These are phyloP conservation scores for Poecile montanus DNA, from an alignment of 2,797 vertebrate species.

Conservation along the genomic window DNA sequence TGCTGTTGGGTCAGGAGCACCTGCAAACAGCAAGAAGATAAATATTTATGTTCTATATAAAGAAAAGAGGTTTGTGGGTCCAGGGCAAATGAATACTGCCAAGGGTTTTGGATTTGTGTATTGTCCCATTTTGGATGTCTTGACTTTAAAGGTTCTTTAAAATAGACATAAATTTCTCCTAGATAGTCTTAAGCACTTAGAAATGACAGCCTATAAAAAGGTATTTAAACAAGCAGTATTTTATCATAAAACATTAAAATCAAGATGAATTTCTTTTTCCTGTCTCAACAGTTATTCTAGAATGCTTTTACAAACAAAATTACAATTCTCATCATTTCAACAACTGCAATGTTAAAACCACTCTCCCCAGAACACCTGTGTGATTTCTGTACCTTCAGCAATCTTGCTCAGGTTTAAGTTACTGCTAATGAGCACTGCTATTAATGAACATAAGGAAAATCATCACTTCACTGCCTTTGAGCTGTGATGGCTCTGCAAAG, in stretches of 20 bases:
- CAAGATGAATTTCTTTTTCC: background rate
- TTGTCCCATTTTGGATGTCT: background rate
- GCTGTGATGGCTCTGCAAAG: background rate
- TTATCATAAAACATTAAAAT: background rate
- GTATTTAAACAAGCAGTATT: background rate
- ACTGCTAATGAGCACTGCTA: background rate
- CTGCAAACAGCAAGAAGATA: constrained; percentile 72
- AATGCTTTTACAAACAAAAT: background rate
- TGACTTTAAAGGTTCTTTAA: background rate
- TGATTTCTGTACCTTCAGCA: background rate
- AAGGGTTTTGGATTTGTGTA: background rate
- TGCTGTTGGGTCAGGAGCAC: constrained; percentile 94
- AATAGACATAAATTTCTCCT: background rate
- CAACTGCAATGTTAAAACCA: background rate
- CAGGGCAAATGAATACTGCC: background rate
- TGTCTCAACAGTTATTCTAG: background rate
- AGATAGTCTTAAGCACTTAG: background rate
- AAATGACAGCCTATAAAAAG: background rate
- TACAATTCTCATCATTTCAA: background rate
- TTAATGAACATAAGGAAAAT: background rate
- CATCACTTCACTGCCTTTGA: background rate
- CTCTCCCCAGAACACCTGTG: background rate
- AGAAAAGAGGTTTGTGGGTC: background rate
- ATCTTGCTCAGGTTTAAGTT: background rate
- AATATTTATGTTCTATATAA: background rate